These are phyloP conservation scores for Drosophila littoralis DNA, from an alignment of 1,140 invertebrate species.

Conservation along the genomic window DNA sequence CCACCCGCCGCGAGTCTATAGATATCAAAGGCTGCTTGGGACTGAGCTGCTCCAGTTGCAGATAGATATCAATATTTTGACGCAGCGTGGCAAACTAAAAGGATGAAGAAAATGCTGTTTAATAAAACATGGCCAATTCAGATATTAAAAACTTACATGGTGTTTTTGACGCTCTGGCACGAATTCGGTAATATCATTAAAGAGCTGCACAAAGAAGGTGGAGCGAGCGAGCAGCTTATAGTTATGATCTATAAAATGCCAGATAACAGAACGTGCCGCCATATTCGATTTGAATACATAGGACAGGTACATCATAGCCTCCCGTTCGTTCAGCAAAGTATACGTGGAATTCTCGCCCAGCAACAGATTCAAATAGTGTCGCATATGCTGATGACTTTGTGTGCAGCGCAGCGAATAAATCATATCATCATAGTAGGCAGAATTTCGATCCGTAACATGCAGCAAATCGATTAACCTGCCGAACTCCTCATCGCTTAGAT, in stretches of 20 bases:
- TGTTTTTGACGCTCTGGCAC: conserved; percentile 47
- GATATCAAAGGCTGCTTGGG: conserved; percentile 37
- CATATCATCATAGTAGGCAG: conserved; percentile 60
- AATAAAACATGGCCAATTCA: too few relatives aligned
- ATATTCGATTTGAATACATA: conserved; percentile 66
- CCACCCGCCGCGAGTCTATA: conserved; percentile 55
- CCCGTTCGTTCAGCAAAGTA: conserved; percentile 52
- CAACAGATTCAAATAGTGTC: conserved; percentile 61
- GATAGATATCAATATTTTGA: conserved; percentile 46
- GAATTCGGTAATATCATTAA: conserved; percentile 83
- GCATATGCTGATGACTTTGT: conserved; percentile 56
- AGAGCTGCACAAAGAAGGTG: conserved; percentile 57
- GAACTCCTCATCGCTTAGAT: conserved; percentile 65
- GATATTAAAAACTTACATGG: conserved; percentile 29
- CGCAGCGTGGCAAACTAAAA: conserved; percentile 64
- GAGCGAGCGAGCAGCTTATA: conserved; percentile 58
- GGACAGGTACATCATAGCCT: conserved; percentile 65
- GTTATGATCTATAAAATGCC: conserved; percentile 66
- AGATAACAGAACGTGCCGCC: conserved; percentile 53
- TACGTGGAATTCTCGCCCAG: conserved; percentile 63
- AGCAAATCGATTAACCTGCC: conserved; percentile 45
- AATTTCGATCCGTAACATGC: conserved; percentile 34
- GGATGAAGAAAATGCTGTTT: not conserved
- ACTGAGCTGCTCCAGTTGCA: conserved; percentile 30
- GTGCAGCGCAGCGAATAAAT: conserved; percentile 72